A percentile compares a stretch with the other conserved stretches of the same genome.
Conservation (phyloP, 2,797 vertebrate species). For the Capromys pilorides region DNA sequence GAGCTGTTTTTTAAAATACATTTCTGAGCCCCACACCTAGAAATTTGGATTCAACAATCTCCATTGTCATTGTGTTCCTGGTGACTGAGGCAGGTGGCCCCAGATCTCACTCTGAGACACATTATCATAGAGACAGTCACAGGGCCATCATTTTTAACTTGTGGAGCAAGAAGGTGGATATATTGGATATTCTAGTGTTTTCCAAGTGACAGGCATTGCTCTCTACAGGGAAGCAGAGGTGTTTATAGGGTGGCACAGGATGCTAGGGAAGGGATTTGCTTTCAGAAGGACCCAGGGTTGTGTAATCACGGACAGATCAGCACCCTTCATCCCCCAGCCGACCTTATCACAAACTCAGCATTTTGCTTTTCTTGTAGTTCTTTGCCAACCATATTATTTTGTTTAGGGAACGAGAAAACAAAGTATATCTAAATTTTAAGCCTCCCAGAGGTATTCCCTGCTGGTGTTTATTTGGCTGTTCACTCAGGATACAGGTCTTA, state of each 20-base stretch:
- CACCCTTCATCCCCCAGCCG: background rate
- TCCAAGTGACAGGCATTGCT: background rate
- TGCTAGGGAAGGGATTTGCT: background rate
- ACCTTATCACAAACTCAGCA: background rate
- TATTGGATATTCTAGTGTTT: background rate
- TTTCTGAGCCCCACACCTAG: background rate
- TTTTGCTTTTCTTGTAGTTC: background rate
- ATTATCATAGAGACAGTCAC: constrained; percentile 17
- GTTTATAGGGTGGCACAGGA: background rate
- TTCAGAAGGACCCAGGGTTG: background rate
- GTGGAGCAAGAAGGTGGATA: background rate
- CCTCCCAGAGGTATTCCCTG: background rate
- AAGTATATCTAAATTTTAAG: background rate
- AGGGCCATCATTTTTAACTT: background rate
- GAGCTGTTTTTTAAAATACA: background rate
- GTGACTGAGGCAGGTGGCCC: background rate
- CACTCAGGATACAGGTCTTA: background rate
- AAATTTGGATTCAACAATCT: background rate
- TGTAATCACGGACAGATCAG: background rate
- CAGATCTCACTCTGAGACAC: background rate
- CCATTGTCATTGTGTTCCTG: background rate
- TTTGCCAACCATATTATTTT: background rate
- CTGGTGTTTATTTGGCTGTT: background rate
- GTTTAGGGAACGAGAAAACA: background rate
- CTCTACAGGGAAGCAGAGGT: background rate